phyloP scores from a whole-genome alignment of 2,113 vertebrate species.

The Tringa solitaria region DNA sequence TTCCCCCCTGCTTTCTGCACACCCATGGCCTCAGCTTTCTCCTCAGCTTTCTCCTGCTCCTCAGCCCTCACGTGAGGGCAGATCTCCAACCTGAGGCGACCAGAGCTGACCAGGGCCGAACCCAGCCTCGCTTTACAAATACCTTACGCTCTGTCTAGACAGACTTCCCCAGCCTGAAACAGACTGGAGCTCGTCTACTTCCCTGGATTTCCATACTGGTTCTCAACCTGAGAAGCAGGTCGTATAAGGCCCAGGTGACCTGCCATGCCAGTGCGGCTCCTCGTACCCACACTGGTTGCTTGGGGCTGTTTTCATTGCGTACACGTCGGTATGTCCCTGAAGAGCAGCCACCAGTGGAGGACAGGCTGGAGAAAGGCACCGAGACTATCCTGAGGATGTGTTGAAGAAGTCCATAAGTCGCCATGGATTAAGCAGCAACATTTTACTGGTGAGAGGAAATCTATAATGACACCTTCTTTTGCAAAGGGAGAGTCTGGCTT shows the following conservation, averaged over 20 bases:
- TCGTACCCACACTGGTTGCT: background rate
- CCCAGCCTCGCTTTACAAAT: background rate
- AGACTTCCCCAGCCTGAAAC: background rate
- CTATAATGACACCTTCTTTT: background rate
- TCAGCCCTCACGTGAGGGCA: background rate
- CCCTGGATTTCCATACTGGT: slow-evolving; percentile 51
- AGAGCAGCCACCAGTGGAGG: background rate
- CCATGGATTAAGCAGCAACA: background rate
- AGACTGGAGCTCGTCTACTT: background rate
- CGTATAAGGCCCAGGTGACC: background rate
- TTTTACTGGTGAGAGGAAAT: background rate
- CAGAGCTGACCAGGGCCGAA: background rate
- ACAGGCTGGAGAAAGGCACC: background rate
- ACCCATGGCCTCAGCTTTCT: background rate
- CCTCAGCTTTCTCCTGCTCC: background rate
- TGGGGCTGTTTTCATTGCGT: background rate
- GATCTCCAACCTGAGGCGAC: background rate
- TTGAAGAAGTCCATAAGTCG: background rate
- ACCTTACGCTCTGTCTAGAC: slow-evolving; percentile 25
- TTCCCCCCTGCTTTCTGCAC: background rate
- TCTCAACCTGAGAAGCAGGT: slow-evolving; percentile 62
- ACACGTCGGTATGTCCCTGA: background rate
- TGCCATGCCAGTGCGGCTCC: background rate
- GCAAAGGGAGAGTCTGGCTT: background rate
- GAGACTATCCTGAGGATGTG: background rate